phyloP scores from a whole-genome alignment of 2,797 vertebrate genomes.

The Delichon dasypus region DNA sequence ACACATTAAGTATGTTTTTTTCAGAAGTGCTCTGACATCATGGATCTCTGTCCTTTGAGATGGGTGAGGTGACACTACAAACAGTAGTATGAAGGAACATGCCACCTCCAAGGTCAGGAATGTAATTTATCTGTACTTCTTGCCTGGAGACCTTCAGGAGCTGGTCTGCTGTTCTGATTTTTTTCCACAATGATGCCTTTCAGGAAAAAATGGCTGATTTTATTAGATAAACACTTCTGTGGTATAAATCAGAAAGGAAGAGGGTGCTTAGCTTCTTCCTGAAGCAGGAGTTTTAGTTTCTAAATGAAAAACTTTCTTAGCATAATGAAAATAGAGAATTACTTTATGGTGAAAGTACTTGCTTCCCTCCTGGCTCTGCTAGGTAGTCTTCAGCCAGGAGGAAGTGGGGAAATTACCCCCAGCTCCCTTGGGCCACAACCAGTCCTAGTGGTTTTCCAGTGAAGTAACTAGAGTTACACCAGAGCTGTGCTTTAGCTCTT shows the following conservation, averaged over 20 bases:
- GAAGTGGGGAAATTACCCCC: constrained; percentile 15
- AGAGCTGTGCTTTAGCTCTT: not conserved
- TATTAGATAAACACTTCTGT: not conserved
- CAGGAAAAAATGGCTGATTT: not conserved
- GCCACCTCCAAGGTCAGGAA: not conserved
- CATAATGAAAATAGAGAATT: constrained; percentile 37
- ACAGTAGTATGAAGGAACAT: not conserved
- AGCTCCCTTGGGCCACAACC: not conserved
- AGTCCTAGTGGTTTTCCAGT: not conserved
- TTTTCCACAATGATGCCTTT: not conserved
- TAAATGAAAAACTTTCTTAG: constrained; percentile 15
- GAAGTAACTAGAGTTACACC: not conserved
- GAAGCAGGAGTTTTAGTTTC: not conserved
- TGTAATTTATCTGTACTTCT: not conserved
- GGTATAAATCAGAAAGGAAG: not conserved
- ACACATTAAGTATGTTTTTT: not conserved
- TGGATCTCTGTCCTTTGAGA: not conserved
- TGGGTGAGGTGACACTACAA: not conserved
- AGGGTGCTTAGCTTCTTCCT: not conserved
- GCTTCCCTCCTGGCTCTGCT: not conserved
- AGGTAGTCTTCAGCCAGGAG: not conserved
- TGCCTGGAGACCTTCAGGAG: not conserved
- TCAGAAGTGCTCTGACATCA: not conserved
- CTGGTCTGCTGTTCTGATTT: not conserved
- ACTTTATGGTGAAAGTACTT: constrained; percentile 28